These are phyloP conservation scores for Mola mola DNA, from an alignment of 2,113 vertebrate species.

Conservation along the genomic window DNA sequence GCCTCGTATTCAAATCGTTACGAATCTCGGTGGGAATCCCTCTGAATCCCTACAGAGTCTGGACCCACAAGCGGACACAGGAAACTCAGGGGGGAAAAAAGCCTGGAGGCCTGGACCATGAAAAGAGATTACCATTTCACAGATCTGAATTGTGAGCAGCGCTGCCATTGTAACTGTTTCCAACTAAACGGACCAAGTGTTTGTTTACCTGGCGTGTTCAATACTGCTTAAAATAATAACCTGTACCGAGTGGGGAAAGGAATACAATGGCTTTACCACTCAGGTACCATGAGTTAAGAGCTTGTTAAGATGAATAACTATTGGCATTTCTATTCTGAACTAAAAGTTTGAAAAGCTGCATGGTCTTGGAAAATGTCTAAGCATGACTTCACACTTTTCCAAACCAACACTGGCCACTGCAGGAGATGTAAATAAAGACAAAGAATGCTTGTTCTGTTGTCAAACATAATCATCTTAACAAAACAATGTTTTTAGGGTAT, in stretches of 20 bases:
- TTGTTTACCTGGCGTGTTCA: conserved; percentile 78
- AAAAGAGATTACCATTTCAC: conserved; percentile 81
- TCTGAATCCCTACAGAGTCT: too few species aligned
- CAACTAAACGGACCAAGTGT: conserved; percentile 75
- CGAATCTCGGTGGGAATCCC: conserved; percentile 57
- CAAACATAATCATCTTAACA: too few species aligned
- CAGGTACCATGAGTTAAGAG: conserved; percentile 39
- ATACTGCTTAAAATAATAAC: conserved; percentile 78
- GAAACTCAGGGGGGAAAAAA: conserved; percentile 62
- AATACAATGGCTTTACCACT: conserved; percentile 51
- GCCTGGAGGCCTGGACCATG: conserved; percentile 59
- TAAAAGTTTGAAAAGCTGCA: conserved; percentile 42
- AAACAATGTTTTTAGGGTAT: too few species aligned
- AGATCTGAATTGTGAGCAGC: conserved; percentile 72
- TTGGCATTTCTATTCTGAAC: conserved; percentile 40
- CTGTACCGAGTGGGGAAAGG: conserved; percentile 27
- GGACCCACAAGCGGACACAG: too few species aligned
- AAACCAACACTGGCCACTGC: too few species aligned
- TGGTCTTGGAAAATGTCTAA: conserved; percentile 44
- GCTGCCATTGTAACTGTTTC: conserved; percentile 59
- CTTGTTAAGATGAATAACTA: conserved; percentile 62
- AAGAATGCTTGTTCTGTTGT: too few species aligned
- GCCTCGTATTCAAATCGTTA: conserved; percentile 75
- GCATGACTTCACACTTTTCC: too few species aligned
- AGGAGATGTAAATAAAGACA: too few species aligned